Conservation (phyloP, 2,113 vertebrate species). For the Neodon shergylaensis region DNA sequence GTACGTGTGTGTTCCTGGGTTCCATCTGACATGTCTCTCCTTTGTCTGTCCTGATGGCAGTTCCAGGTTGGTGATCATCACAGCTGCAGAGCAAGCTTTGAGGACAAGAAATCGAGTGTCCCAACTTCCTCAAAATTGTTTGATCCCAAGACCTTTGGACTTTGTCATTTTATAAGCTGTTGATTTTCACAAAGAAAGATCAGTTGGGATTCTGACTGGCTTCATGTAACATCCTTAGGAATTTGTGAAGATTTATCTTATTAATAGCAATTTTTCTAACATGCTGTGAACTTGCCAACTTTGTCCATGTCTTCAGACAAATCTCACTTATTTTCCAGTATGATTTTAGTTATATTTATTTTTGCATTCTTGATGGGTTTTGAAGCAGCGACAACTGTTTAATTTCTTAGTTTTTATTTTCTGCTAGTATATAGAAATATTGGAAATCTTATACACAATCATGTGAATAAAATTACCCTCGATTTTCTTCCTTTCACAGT, state of each 20-base stretch:
- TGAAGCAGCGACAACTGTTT: conserved; percentile 16
- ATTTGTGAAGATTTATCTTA: neutral
- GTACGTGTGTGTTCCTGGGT: neutral
- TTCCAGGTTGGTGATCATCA: neutral
- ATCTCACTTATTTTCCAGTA: neutral
- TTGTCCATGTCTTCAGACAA: neutral
- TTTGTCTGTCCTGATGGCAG: neutral
- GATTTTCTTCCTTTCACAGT: neutral
- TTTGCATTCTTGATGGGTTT: neutral
- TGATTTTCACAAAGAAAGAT: conserved; percentile 27
- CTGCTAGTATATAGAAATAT: neutral
- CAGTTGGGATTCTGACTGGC: neutral
- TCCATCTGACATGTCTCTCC: neutral
- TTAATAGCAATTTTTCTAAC: neutral
- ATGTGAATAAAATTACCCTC: conserved; percentile 17
- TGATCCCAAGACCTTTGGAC: neutral
- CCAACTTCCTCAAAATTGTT: neutral
- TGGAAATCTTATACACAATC: neutral
- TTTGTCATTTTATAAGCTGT: neutral
- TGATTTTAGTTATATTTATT: conserved; percentile 9
- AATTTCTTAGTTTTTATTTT: conserved; percentile 47
- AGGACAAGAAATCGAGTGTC: neutral
- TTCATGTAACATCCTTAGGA: conserved; percentile 2
- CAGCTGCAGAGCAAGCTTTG: neutral
- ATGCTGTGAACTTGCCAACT: neutral